phyloP scores from a whole-genome alignment of 2,797 vertebrate species.

The Tapirus indicus region DNA sequence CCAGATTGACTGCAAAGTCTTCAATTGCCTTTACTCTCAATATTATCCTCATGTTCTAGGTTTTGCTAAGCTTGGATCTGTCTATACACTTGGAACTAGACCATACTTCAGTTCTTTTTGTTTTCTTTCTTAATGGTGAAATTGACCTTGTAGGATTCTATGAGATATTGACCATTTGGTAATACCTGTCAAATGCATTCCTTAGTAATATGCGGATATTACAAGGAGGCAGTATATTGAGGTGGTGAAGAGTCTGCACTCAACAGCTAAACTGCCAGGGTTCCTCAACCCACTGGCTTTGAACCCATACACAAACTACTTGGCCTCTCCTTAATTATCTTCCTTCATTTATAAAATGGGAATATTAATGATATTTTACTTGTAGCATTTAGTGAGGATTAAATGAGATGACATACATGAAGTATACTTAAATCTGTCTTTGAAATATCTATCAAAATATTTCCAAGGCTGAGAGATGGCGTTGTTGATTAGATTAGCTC shows the following conservation, averaged over 20 bases:
- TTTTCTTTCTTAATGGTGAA: not conserved
- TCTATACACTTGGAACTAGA: not conserved
- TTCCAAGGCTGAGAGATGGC: not conserved
- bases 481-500: not conserved
- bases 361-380: not conserved
- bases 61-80: not conserved
- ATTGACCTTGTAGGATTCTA: not conserved
- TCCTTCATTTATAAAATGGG: not conserved
- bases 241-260: not conserved
- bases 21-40: not conserved
- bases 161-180: not conserved
- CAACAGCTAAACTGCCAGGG: not conserved
- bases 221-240: not conserved
- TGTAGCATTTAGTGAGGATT: not conserved
- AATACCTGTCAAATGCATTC: not conserved
- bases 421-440: not conserved
- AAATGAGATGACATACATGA: not conserved
- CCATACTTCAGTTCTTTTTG: not conserved
- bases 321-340: not conserved
- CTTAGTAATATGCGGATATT: not conserved
- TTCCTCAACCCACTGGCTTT: not conserved
- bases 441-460: not conserved
- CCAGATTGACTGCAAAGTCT: not conserved
- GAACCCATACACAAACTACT: not conserved
- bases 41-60: not conserved